These are phyloP conservation scores for Sceloporus tristichus DNA, from an alignment of 2,113 vertebrate genomes.

Conservation along the genomic window DNA sequence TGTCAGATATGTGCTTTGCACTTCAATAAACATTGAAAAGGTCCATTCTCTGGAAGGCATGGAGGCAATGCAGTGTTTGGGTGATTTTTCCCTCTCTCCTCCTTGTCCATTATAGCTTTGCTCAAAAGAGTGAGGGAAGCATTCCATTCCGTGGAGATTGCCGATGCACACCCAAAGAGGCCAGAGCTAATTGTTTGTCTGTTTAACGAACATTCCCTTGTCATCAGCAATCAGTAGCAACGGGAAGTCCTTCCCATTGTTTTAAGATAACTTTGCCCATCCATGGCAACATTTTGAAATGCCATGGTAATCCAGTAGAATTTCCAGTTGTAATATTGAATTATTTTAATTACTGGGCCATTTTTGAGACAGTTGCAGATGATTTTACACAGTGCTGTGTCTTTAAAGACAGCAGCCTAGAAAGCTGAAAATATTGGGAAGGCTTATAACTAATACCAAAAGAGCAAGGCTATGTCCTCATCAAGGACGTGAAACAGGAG, in stretches of 20 bases:
- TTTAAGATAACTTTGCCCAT: constrained; percentile 5
- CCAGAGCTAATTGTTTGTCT: neutral
- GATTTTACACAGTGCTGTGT: neutral
- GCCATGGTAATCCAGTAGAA: neutral
- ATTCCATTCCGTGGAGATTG: constrained; percentile 9
- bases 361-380: neutral
- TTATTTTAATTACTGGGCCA: neutral
- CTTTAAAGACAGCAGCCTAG: neutral
- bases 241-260: neutral
- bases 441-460: neutral
- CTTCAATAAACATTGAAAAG: constrained; percentile 28
- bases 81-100: neutral
- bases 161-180: neutral
- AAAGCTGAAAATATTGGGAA: neutral
- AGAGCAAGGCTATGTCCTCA: neutral
- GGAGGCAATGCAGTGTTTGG: constrained; percentile 5
- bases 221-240: neutral
- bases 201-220: neutral
- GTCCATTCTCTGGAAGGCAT: neutral
- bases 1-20: constrained; percentile 49
- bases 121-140: neutral
- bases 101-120: neutral
- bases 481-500: neutral
- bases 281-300: neutral
- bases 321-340: neutral